Conservation (phyloP, 2,888 invertebrate genomes). For the Dendrolimus pini region DNA sequence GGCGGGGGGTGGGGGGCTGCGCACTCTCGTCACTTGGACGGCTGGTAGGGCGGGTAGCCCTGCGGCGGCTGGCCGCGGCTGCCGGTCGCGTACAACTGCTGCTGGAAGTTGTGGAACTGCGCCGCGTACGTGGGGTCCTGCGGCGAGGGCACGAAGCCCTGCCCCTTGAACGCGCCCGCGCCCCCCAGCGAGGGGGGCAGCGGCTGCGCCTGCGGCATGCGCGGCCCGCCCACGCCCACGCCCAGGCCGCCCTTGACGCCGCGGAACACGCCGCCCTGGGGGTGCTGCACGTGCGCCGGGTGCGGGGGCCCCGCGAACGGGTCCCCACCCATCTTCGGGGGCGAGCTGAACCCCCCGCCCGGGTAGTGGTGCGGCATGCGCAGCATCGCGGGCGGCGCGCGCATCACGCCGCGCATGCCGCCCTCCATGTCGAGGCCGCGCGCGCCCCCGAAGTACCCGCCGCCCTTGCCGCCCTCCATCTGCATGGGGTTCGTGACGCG, state of each 20-base stretch:
- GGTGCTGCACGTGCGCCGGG: conserved; percentile 20
- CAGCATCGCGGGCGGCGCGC: conserved; percentile 50
- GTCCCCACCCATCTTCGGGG: conserved; percentile 60
- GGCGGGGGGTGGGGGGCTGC: conserved; percentile 14
- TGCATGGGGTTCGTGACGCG: conserved; percentile 91
- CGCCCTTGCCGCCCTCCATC: conserved; percentile 77
- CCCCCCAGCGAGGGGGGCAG: conserved; percentile 88
- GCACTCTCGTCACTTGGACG: conserved; percentile 61
- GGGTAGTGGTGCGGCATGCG: conserved; percentile 70
- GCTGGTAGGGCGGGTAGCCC: conserved; percentile 65
- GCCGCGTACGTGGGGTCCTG: conserved; percentile 95
- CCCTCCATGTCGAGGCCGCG: conserved; percentile 68
- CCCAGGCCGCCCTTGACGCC: conserved; percentile 57
- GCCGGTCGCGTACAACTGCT: conserved; percentile 92
- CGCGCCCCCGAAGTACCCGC: conserved; percentile 84
- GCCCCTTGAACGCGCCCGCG: conserved; percentile 82
- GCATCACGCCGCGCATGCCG: conserved; percentile 68
- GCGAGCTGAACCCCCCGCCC: conserved; percentile 61
- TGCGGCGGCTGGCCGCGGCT: conserved; percentile 62
- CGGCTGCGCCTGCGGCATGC: conserved; percentile 79
- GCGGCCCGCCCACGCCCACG: conserved; percentile 29
- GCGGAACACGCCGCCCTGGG: conserved; percentile 56
- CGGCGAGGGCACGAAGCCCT: conserved; percentile 89
- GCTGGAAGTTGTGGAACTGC: conserved; percentile 97
- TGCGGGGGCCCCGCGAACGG: conserved; percentile 29